Conservation (phyloP, 2,888 invertebrate species). For the Choreutis nemorana region DNA sequence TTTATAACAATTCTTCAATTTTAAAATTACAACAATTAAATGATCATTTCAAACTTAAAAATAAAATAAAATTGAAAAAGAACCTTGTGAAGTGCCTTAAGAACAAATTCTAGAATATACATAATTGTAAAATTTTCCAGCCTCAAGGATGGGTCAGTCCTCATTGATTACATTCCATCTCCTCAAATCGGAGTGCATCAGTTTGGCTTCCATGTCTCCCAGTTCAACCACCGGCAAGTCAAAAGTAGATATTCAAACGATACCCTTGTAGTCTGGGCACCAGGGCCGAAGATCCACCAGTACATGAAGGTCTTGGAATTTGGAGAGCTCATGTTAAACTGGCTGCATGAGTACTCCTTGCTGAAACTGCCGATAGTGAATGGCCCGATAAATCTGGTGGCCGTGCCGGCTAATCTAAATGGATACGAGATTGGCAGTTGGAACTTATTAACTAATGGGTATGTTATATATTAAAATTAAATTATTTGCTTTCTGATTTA, state of each 20-base stretch:
- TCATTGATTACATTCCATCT: conserved; percentile 40
- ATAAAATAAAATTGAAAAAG: no score
- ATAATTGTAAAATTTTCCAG: conserved; percentile 19
- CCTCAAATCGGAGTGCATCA: conserved; percentile 46
- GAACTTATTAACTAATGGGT: conserved; percentile 53
- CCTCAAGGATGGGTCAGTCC: conserved; percentile 19
- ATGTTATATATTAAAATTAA: conserved; percentile 18
- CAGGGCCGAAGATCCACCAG: conserved; percentile 21
- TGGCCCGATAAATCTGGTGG: conserved; percentile 45
- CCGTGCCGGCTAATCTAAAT: conserved; percentile 33
- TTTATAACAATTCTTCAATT: no score
- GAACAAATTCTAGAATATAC: no score
- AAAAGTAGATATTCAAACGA: conserved; percentile 28
- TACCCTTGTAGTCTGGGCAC: conserved; percentile 41
- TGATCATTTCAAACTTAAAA: no score
- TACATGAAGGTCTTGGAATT: conserved; percentile 36
- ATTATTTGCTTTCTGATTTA: no score
- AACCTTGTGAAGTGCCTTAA: no score
- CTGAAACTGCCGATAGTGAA: conserved; percentile 29
- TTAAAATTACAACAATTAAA: no score
- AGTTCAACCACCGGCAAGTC: conserved; percentile 22
- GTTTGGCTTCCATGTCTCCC: conserved; percentile 45
- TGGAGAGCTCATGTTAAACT: conserved; percentile 33
- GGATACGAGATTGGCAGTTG: conserved; percentile 49
- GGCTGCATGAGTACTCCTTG: conserved; percentile 35